Evolutionary conservation across 2,113 vertebrate species (phyloP), one percentile per base, ranked within the genome.

Genomic region (Gobiocypris rarus): DNA sequence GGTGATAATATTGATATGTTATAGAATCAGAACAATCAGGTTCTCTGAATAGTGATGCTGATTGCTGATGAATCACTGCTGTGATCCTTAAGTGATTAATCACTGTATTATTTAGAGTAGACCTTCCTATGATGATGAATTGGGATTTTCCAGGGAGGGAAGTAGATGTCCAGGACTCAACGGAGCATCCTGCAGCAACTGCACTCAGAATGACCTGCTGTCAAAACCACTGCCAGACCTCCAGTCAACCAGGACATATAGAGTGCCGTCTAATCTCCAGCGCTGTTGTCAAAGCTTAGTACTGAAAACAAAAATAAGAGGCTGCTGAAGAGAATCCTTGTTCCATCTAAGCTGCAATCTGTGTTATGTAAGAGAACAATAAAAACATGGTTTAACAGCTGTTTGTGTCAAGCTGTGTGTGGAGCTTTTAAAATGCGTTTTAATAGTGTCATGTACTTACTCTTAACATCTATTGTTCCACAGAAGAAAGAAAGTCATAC

Each of bases 211-310:
- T 41, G 78, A 70, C 61, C 45, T 71, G 28, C 77, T 75, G 84
- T 59, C 61, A 41, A 63, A 83, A 83, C 81, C 76, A 43, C 75
- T 34, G 75, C 56, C 67, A 79, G 69, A 58, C 59, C 58, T 80
- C 78, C 34, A 24, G 67, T 81, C 45, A 38, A 26, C 24, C 45
- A 69, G 82, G 41, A 83, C 13, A 67, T 80, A 70, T 61, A 65
- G 56, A 83, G 41, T 67, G 22, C 17, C 15, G 22, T 77, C 52
- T 59, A 59, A 41, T 22, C 19, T n/a, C 9, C 52, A 77, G 19
- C 6, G 11, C 58, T 77, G 75, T 77, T 77, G 59, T 58, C n/a
- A 38, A 58, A 77, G 52, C 75, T 59, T 77, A 77, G 54, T 15
- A 59, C 22, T 59, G 31, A 59, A 77, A 77, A 77, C 31, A 41